These are phyloP conservation scores for Chromis chromis DNA, from an alignment of 2,797 vertebrate species.

Conservation along the genomic window DNA sequence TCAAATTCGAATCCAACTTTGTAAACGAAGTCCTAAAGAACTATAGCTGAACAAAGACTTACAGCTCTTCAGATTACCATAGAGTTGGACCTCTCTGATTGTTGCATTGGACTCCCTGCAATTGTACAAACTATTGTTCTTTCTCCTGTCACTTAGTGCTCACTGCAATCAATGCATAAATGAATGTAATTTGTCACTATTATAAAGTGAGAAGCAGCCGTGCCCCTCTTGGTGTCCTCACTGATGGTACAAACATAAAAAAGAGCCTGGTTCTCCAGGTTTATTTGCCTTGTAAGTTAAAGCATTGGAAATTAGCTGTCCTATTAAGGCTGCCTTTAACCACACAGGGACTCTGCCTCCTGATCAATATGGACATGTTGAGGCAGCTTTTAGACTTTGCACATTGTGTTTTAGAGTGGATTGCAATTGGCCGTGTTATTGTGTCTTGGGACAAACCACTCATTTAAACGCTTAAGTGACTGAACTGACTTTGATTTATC, in stretches of 20 bases:
- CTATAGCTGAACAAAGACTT: background rate
- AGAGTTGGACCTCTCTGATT: background rate
- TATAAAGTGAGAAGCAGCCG: constrained; percentile 1
- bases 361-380: constrained; percentile 47
- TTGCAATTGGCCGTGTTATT: constrained; percentile 15
- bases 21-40: too few species aligned
- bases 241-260: background rate
- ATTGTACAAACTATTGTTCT: background rate
- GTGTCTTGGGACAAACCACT: constrained; percentile 8
- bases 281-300: background rate
- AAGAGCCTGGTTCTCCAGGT: background rate
- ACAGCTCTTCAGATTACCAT: background rate
- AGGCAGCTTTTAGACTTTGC: constrained; percentile 9
- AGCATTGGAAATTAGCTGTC: constrained; percentile 7
- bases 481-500: constrained; percentile 31
- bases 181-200: background rate
- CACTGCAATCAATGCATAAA: background rate
- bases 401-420: constrained; percentile 13
- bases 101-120: background rate
- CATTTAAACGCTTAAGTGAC: constrained; percentile 18
- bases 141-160: background rate
- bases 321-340: constrained; percentile 3
- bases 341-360: background rate
- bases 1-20: too few species aligned
- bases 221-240: background rate